phyloP scores from a whole-genome alignment of 2,888 invertebrate species.

The Anaspis maculata region DNA sequence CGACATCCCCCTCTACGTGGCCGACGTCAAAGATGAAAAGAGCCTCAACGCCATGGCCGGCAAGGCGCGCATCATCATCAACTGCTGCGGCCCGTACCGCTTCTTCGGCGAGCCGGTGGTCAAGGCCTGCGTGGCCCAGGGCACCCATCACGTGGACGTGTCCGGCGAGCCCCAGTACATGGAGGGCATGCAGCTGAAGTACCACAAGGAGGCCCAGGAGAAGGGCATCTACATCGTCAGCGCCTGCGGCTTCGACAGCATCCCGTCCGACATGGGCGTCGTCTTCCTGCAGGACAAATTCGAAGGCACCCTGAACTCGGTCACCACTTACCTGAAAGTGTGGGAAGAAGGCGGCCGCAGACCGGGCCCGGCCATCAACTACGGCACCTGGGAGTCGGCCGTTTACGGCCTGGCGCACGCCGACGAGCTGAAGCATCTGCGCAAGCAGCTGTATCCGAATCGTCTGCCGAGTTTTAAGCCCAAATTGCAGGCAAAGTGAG shows the following conservation, averaged over 20 bases:
- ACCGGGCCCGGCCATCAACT: constrained; percentile 56
- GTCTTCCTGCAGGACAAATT: constrained; percentile 72
- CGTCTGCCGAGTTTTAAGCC: constrained; percentile 53
- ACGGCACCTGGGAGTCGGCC: constrained; percentile 85
- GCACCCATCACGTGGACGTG: constrained; percentile 85
- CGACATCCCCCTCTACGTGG: constrained; percentile 41
- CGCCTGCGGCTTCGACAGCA: constrained; percentile 89
- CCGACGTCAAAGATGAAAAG: constrained; percentile 65
- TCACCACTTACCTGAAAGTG: constrained; percentile 57
- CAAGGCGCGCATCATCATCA: constrained; percentile 71
- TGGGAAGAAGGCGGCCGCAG: constrained; percentile 31
- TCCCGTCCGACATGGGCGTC: constrained; percentile 82
- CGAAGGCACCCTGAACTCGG: constrained; percentile 69
- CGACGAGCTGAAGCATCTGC: constrained; percentile 54
- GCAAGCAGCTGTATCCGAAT: constrained; percentile 54
- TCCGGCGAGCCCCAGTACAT: constrained; percentile 76
- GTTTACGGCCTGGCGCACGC: constrained; percentile 65
- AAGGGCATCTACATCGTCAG: constrained; percentile 78
- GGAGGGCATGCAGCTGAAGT: constrained; percentile 56
- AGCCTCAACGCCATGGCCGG: constrained; percentile 75
- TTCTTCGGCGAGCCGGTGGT: constrained; percentile 87
- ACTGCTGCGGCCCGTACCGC: constrained; percentile 87
- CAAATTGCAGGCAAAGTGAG: constrained; percentile 39
- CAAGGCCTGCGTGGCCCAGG: constrained; percentile 67
- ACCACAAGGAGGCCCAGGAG: constrained; percentile 63